Base-by-base conservation (phyloP, 2,888 invertebrate genomes). In the Folsomia manolachei region DNA sequence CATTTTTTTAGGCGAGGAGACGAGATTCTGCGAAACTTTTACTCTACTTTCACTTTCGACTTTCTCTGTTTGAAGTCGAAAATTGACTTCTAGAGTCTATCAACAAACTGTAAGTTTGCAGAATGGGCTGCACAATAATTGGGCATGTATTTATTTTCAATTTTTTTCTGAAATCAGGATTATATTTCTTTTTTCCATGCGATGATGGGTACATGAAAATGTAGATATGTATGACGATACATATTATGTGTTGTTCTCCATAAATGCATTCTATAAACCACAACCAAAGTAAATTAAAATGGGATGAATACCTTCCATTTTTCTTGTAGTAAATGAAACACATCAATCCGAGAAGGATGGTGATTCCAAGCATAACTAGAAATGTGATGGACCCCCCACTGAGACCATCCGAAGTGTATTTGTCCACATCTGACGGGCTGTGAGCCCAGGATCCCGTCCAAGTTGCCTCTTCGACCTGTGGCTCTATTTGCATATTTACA, bases 391-490 rank as follows among this genome's bases (percentile, higher is more conserved):
- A 62, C 18, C 73, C 74, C 25, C 73, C 77, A 56, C 63, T 72
- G 14, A 71, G 53, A 1, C 70, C 72, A 24, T 23, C 63, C 24
- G 69, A 64, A 19, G 70, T 63, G 11, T 26, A 60, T 51, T 27
- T 52, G 56, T 63, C 74, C 63, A 7, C 63, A 65, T 69, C 39
- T 27, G 73, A 69, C 24, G 64, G 62, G 60, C 66, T 11, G 11
- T 61, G 56, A 25, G 72, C 77, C 79, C 77, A 78, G 14, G 78
- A 79, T 67, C 71, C 71, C 18, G 64, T 71, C 65, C 76, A 11
- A 18, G 74, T 69, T 56, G 74, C 71, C 62, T 71, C 72, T 19
- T 23, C 66, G 52, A 66, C 66, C 66, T 52, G 52, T 52, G 52
- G 52, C 21, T 66, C 66, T 66, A 14, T 52, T 27, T 64, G n/a